Percentiles rank a stretch among this genome's conserved stretches.
These are phyloP conservation scores for Scaptomyza polygonia DNA, from an alignment of 2,888 invertebrate genomes.

Conservation along the genomic window DNA sequence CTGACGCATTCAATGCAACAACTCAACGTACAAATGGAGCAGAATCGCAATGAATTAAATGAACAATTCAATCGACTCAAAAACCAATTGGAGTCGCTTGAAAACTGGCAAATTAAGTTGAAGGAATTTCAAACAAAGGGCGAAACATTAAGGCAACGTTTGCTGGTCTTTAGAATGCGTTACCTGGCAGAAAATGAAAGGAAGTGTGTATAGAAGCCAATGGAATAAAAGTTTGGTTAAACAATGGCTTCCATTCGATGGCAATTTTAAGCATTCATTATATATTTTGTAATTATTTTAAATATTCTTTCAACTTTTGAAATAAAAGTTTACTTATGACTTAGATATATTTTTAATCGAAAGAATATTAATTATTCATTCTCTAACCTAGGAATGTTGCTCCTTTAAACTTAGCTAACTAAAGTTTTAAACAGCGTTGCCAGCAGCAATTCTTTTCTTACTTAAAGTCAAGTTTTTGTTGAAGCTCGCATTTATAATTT, in stretches of 20 bases:
- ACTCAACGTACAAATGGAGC: conserved; percentile 5
- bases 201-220: background rate
- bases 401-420: background rate
- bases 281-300: background rate
- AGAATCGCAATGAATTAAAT: conserved; percentile 12
- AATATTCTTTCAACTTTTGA: background rate
- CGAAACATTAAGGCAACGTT: conserved; percentile 21
- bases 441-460: background rate
- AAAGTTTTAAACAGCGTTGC: background rate
- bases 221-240: no score
- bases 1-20: conserved; percentile 28
- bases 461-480: background rate
- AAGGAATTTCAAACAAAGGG: conserved; percentile 17
- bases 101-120: conserved; percentile 24
- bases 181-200: conserved; percentile 25
- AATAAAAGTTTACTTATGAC: no score
- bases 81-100: conserved; percentile 19
- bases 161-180: conserved; percentile 44
- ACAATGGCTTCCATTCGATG: no score
- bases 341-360: no score
- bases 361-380: no score
- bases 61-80: conserved; percentile 13
- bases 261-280: background rate
- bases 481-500: background rate
- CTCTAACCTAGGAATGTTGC: no score